Base-by-base conservation (phyloP, 2,888 invertebrate species). In the Trichacis sp. region DNA sequence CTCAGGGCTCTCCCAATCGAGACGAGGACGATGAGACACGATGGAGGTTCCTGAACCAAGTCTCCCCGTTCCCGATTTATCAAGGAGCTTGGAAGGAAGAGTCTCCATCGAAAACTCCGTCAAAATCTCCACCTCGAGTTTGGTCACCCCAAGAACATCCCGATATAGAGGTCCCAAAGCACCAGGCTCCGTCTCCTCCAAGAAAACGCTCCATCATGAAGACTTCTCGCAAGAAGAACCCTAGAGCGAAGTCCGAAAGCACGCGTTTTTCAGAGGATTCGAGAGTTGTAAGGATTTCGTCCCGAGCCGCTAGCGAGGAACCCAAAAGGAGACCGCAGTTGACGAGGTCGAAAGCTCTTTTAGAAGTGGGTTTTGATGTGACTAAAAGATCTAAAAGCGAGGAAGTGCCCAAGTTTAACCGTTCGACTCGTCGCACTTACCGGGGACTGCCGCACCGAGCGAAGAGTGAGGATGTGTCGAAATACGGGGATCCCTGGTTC, bases 31-130 rank as follows among this genome's bases (percentile, higher is more conserved):
- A 78, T n/a, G 77, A 78, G 11, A 77, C 75, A 47, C 80, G 83
- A 2, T 77, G 78, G 83, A 73, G 79, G 17, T 77, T 83, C 11
- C 71, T 84, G 18, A 83, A 82, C 46, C 78, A 79, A 64, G 76
- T 83, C 8, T 77, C 81, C 3, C 82, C 84, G 17, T 83, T 84
- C 18, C 84, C 84, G 1, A 57, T 84, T 8, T 83, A 83, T 36
- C 84, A 84, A 54, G 84, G 84, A 12, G 84, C 76, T 8, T 84
- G 84, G 84, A 82, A 74, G 59, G 84, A 84, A 54, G 78, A 79
- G 43, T 77, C 83, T 1, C 82, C 84, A 15, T 78, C 81, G 20
- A 76, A 68, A n/a, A 76, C 77, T 2, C 82, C 81, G 1, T n/a
- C n/a, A n/a, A n/a, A n/a, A n/a, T n/a, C n/a, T n/a, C 74, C 75